Base-by-base conservation (phyloP, 1,140 invertebrate genomes). In the Potamilus streckersoni region DNA sequence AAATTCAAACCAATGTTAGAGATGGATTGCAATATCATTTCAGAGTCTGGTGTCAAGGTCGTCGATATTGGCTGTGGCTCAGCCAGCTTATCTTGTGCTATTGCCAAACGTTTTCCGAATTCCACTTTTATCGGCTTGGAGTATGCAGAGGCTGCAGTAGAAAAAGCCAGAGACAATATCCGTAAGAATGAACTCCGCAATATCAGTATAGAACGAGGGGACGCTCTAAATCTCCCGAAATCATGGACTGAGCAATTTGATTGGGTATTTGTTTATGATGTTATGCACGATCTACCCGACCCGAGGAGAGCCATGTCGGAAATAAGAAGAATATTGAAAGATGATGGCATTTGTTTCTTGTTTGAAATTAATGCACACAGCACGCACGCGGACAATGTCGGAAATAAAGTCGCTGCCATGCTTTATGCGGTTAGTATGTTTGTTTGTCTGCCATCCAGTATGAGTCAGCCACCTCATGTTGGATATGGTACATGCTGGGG, bases 321-420 rank as follows among this genome's bases (percentile, higher is more conserved):
- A 23, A 73, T 83, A n/a, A 63, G 72, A 27, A 78, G 68, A 27
- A 69, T 72, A 17, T 55, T 83, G 23, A 80, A 78, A 57, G 19
- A 72, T 5, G 76, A 80, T 61, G 83, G 83, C 8, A 31, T 59
- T 13, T 76, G 79, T 23, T 70, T 60, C 58, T 60, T 84, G 31
- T 16, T 80, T 13, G 83, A 84, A 17, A 20, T 77, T 13, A 71
- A 68, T 58, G 55, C 78, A 57, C 79, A 79, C 57, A 74, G 70
- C n/a, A 69, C 67, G 19, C 70, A 77, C 27, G 67, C 58, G 12
- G 79, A 82, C 16, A 81, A 82, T 74, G 61, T 69, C 19, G 80
- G 69, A 79, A 74, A 79, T 20, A 73, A 78, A 15, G 75, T 80
- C 84, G 90, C 76, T 89, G 65, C 74, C 23, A 62, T 80, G 62